These are phyloP conservation scores for Drosophila lowei DNA, from an alignment of 1,140 invertebrate species.

Conservation along the genomic window DNA sequence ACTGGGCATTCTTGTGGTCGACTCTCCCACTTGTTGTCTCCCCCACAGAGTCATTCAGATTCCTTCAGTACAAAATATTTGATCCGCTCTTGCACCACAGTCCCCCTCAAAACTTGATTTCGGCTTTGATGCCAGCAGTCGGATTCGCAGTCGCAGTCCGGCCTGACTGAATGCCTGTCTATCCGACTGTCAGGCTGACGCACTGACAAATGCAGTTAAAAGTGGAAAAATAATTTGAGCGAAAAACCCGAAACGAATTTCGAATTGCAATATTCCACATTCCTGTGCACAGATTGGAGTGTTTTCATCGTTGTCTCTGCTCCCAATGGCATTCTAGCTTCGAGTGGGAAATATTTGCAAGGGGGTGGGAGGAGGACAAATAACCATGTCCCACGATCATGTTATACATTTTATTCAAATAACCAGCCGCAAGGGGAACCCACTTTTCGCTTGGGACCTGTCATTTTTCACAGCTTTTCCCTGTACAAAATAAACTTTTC, in stretches of 20 bases:
- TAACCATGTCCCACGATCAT: conserved; percentile 20
- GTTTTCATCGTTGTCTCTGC: conserved; percentile 5
- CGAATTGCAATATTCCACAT: conserved; percentile 57
- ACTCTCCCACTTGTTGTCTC: neutral
- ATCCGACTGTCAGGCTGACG: neutral
- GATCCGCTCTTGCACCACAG: neutral
- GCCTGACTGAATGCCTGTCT: neutral
- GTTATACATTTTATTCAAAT: conserved; percentile 46
- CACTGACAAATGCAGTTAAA: neutral
- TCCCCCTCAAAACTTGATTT: conserved; percentile 3
- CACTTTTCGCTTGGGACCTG: conserved; percentile 22
- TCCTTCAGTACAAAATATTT: conserved; percentile 10
- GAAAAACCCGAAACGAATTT: conserved; percentile 30
- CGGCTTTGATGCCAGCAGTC: conserved; percentile 7
- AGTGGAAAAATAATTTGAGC: conserved; percentile 36
- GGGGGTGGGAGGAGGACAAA: conserved; percentile 6
- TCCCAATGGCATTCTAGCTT: conserved; percentile 6
- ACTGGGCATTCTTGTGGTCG: conserved; percentile 10
- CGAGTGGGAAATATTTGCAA: conserved; percentile 4
- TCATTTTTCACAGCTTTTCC: conserved; percentile 36
- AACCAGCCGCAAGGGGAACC: conserved; percentile 7
- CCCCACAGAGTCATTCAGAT: neutral
- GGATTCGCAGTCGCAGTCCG: no score
- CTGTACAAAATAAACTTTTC: conserved; percentile 22
- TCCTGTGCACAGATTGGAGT: conserved; percentile 32